A percentile compares a stretch with the other conserved stretches of the same genome.
These are phyloP conservation scores for Motacilla tschutschensis DNA, from an alignment of 2,113 vertebrate genomes.

Conservation along the genomic window DNA sequence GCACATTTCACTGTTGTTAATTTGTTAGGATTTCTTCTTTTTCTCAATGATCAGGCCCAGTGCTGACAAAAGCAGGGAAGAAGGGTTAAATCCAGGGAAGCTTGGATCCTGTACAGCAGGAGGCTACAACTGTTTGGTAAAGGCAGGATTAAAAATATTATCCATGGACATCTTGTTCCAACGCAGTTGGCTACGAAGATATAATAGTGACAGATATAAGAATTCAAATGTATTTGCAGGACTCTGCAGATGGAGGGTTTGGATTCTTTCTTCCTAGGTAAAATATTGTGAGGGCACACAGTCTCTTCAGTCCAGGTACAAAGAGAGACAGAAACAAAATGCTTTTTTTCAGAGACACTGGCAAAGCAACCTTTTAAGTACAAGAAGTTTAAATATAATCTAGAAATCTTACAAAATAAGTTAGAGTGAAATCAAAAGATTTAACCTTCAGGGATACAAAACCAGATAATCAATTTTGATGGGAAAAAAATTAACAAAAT, in stretches of 20 bases:
- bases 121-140: background rate
- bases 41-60: background rate
- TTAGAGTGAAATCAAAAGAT: conserved; percentile 65
- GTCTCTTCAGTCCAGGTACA: background rate
- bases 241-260: background rate
- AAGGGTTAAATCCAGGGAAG: background rate
- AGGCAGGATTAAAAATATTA: background rate
- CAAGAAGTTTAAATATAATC: conserved; percentile 62
- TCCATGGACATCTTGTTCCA: background rate
- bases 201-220: background rate
- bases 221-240: conserved; percentile 18
- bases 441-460: conserved; percentile 57
- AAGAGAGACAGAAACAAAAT: background rate
- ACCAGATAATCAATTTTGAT: conserved; percentile 71
- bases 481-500: conserved; percentile 64
- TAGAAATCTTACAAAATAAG: conserved; percentile 63
- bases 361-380: conserved; percentile 47
- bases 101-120: background rate
- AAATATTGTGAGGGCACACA: background rate
- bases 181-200: background rate
- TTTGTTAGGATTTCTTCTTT: background rate
- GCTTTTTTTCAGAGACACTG: background rate
- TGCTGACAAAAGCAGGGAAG: background rate
- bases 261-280: background rate
- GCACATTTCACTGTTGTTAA: background rate